Conservation (phyloP, 2,113 vertebrate species). For the Scophthalmus maximus region DNA sequence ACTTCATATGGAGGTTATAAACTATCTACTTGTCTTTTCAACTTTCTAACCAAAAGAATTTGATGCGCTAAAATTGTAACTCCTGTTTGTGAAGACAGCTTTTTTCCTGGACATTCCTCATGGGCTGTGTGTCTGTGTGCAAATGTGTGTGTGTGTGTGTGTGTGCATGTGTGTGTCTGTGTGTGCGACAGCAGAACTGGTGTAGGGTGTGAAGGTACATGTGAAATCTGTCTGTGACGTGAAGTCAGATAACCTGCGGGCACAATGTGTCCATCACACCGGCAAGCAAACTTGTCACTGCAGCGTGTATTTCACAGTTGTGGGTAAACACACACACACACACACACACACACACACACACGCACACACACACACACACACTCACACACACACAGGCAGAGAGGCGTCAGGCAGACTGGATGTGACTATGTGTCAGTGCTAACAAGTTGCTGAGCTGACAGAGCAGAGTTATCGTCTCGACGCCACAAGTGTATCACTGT, state of each 20-base stretch:
- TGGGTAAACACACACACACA: neutral
- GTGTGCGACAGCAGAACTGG: constrained; percentile 23
- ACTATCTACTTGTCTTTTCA: too few species aligned
- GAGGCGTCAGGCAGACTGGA: constrained; percentile 39
- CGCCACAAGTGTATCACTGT: constrained; percentile 11
- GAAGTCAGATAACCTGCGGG: constrained; percentile 46
- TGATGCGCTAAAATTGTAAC: too few species aligned
- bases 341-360: neutral
- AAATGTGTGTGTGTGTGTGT: neutral
- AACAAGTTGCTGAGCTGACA: constrained; percentile 36
- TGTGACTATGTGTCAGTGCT: constrained; percentile 38
- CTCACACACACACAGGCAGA: neutral
- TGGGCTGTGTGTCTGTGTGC: neutral
- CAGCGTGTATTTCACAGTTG: constrained; percentile 46
- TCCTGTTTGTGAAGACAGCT: constrained; percentile 18
- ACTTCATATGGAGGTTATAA: too few species aligned
- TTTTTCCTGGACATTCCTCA: neutral
- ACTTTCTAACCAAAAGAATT: too few species aligned
- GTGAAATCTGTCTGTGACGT: constrained; percentile 35
- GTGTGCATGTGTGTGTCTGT: neutral
- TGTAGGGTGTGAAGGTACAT: constrained; percentile 20
- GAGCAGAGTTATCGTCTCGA: neutral
- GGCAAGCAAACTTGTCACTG: constrained; percentile 31
- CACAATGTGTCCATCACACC: constrained; percentile 31
- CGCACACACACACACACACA: constrained; percentile 6